A percentile compares a stretch with the other conserved stretches of the same genome.
These are phyloP conservation scores for Lasioglossum vierecki DNA, from an alignment of 2,888 invertebrate genomes.

Conservation along the genomic window DNA sequence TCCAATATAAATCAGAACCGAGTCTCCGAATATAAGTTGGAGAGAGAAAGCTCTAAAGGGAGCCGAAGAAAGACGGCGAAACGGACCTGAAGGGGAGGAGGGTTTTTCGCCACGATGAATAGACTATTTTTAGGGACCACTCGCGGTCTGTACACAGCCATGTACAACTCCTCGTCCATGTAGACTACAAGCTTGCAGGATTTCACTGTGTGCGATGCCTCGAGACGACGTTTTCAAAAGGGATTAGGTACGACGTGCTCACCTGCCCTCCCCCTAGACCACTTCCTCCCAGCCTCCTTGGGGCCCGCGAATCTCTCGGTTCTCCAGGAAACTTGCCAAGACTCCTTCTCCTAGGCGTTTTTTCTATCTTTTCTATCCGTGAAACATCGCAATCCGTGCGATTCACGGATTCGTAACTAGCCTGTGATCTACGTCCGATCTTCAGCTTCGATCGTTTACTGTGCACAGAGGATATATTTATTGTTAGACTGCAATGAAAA, in stretches of 20 bases:
- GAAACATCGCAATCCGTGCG: too few relatives aligned
- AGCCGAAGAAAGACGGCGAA: constrained; percentile 25
- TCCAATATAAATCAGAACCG: constrained; percentile 81
- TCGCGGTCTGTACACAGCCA: constrained; percentile 56
- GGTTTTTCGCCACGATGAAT: constrained; percentile 60
- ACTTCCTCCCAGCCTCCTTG: constrained; percentile 26
- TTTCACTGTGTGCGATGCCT: constrained; percentile 43
- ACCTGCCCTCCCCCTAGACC: constrained; percentile 63
- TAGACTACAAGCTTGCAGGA: neutral
- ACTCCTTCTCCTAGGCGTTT: neutral
- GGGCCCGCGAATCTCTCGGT: constrained; percentile 45
- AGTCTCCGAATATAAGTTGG: constrained; percentile 60
- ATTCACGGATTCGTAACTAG: neutral
- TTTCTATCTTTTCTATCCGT: neutral
- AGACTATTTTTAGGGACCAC: constrained; percentile 70
- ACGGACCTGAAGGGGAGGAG: constrained; percentile 29
- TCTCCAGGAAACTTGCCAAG: constrained; percentile 19
- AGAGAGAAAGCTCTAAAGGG: constrained; percentile 34
- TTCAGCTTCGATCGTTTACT: neutral
- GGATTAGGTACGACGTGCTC: constrained; percentile 69
- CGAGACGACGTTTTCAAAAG: constrained; percentile 67
- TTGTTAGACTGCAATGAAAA: neutral
- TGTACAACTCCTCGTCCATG: constrained; percentile 28
- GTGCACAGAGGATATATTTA: neutral
- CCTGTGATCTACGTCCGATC: neutral